These are phyloP conservation scores for Xiphophorus hellerii DNA, from an alignment of 2,113 vertebrate species.

Conservation along the genomic window DNA sequence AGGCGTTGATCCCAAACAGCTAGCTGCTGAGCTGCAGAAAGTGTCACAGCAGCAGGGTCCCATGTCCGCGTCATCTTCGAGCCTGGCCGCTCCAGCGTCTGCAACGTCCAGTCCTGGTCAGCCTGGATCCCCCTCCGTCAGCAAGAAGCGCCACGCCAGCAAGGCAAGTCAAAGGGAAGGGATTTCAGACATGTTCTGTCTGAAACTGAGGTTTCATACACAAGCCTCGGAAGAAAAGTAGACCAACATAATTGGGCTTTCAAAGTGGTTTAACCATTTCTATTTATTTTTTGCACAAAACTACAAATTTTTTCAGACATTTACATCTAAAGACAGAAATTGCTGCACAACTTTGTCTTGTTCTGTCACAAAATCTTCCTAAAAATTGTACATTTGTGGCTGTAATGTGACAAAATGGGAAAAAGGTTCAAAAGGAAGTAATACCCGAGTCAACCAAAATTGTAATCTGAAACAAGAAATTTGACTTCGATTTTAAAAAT, in stretches of 20 bases:
- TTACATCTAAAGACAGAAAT: too few relatives aligned
- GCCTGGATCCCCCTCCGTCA: constrained; percentile 93
- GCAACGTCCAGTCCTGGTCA: constrained; percentile 91
- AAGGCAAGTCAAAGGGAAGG: constrained; percentile 81
- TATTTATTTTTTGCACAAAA: background rate
- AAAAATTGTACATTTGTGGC: background rate
- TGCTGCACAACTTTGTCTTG: too few relatives aligned
- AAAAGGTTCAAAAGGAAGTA: background rate
- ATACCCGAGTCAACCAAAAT: background rate
- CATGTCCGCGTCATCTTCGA: constrained; percentile 74
- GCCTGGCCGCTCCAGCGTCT: constrained; percentile 85
- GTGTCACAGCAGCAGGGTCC: constrained; percentile 93
- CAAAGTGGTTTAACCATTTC: too few relatives aligned
- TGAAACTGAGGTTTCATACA: background rate
- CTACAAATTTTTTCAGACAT: too few relatives aligned
- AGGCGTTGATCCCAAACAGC: constrained; percentile 95
- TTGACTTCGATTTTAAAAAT: too few relatives aligned
- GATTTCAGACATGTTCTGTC: background rate
- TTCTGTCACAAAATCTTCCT: background rate
- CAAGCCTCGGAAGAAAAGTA: too few relatives aligned
- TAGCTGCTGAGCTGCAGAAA: constrained; percentile 97
- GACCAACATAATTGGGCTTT: too few relatives aligned
- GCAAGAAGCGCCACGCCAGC: constrained; percentile 94
- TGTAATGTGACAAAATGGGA: background rate
- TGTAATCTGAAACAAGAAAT: too few relatives aligned